Evolutionary conservation across 2,797 vertebrate genomes (phyloP), one percentile per base, ranked within the genome.

Genomic region (Spatula clypeata): DNA sequence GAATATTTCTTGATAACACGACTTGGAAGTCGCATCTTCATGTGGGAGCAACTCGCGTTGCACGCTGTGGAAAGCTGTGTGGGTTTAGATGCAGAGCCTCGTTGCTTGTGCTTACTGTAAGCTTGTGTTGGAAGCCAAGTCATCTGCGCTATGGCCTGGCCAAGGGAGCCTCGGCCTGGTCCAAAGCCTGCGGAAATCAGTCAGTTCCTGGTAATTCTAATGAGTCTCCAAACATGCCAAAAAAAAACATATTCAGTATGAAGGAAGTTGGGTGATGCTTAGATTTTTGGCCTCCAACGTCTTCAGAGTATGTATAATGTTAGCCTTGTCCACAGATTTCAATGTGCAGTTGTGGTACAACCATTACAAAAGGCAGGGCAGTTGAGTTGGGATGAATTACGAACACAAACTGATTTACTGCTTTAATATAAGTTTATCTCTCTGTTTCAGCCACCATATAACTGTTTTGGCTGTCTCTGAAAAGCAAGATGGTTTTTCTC

Each of bases 11-110:
- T 95, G 86, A 79, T 88, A 94, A 88, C 19, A 7, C 69, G 76
- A 55, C 96, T 95, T 96, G 91, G 88, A 97, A 91, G 69, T 64
- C 92, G 88, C 34, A 4, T 72, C 88, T 95, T 97, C 94, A 85
- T 90, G 40, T 79, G 91, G 93, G 93, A 96, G 58, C 53, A 36
- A 40, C 88, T 93, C 34, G 10, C 26, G 4, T 67, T 72, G 70
- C 0, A 0, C 79, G 75, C 80, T 24, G 51, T 36, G 77, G 82
- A 76, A 79, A 91, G 38, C 82, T 79, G 13, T 57, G 36, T 92
- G 58, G 84, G 49, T 79, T 81, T 88, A 87, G 91, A 83, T 49
- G 47, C 49, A 92, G 60, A 31, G 49, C 54, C 23, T 90, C 31
- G 3, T 49, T 73, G 69, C 9, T 27, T 44, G 44, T 83, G 67